A percentile compares a stretch with the other conserved stretches of the same genome.
Conservation (phyloP, 2,888 invertebrate species). For the Lasioglossum malachurum region DNA sequence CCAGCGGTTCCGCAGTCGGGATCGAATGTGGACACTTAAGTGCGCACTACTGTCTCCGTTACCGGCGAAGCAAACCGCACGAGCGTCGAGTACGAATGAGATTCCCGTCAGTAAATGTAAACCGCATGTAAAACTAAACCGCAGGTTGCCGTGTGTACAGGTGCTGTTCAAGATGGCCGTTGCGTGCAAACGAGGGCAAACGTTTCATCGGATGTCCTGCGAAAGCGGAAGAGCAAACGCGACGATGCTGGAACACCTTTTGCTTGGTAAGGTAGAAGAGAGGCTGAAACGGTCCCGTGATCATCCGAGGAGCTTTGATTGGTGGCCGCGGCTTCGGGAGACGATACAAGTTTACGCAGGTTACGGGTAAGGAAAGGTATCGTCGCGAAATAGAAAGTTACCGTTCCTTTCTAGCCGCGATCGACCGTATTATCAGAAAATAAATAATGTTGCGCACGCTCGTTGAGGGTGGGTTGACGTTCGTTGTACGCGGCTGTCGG, state of each 20-base stretch:
- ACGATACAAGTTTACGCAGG: neutral
- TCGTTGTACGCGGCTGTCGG: slow-evolving; percentile 57
- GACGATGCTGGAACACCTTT: neutral
- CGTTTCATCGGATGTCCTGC: neutral
- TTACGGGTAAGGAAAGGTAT: neutral
- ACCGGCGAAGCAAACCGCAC: neutral
- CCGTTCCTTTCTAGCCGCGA: slow-evolving; percentile 12
- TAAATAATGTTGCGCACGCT: slow-evolving; percentile 63
- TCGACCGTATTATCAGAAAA: slow-evolving; percentile 56
- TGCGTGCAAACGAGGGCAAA: neutral
- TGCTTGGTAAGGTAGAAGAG: neutral
- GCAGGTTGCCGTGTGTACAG: neutral
- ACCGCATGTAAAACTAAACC: neutral
- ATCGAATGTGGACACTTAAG: neutral
- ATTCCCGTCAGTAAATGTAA: neutral
- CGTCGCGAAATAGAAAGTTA: slow-evolving; percentile 8
- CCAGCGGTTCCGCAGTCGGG: neutral
- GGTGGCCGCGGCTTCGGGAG: too few species aligned
- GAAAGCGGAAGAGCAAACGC: neutral
- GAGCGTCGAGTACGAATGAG: neutral
- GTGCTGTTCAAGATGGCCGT: neutral
- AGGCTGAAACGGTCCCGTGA: neutral
- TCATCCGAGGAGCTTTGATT: too few species aligned
- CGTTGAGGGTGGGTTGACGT: slow-evolving; percentile 51
- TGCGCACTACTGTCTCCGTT: neutral